Base-by-base conservation (phyloP, 2,888 invertebrate genomes). In the Hedychridium roseum region DNA sequence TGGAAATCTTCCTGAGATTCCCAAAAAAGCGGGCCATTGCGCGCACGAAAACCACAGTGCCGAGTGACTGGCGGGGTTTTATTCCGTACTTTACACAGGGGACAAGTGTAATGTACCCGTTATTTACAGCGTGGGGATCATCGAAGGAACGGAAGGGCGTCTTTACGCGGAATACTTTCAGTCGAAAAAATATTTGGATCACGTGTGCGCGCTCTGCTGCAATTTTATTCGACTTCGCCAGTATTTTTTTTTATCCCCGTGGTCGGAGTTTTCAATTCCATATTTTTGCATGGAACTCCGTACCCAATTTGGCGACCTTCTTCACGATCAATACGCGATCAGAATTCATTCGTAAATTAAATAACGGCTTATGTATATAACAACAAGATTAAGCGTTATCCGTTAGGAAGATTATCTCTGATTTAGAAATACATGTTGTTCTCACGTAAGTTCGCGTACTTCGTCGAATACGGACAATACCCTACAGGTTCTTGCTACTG, bases 331-430 rank as follows among this genome's bases (percentile, higher is more conserved):
- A 38, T 42, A 50, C 47, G 42, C 50, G 37, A 62, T 60, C 57
- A 56, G 43, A 61, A 59, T 60, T 43, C 45, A 32, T 47, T 51
- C 43, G 52, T 60, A 50, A 58, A 68, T 63, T 72, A 67, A 70
- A 66, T 76, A 76, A 78, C 72, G 66, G 63, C 78, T 79, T 79
- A 79, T 79, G 73, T 75, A 79, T 78, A 78, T 79, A 79, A 78
- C 77, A 79, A 79, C 78, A 79, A 76, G 71, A 70, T 72, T 74
- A 75, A 78, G 73, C 70, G 68, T 73, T 71, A 77, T 70, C 71
- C 67, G 69, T 77, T 70, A 68, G 72, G 76, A 74, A 76, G 68
- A 70, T 75, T 74, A 76, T 11, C 66, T 70, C 62, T 71, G 73
- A 76, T 74, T 76, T 76, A 74, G 72, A 77, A 76, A 78, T 70